Evolutionary conservation across 2,888 invertebrate species (phyloP).

Genomic region (Ptychoptera albimana): DNA sequence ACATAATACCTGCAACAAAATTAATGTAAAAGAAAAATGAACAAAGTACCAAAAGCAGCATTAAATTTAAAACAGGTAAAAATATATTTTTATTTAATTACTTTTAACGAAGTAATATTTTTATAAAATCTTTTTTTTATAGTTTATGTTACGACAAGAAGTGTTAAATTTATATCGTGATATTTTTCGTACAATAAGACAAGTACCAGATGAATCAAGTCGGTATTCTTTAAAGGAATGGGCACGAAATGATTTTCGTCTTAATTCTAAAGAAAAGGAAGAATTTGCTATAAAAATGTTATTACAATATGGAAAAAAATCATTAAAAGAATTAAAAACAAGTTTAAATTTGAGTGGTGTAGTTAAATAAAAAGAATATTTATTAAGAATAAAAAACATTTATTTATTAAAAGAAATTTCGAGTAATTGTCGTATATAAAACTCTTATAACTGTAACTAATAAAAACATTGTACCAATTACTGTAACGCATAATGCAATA

Average conservation of each 20-base stretch:
- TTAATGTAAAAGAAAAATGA: constrained; percentile 11
- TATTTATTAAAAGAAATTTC: too few species aligned
- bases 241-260: constrained; percentile 56
- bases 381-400: constrained; percentile 5
- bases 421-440: constrained; percentile 11
- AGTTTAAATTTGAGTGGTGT: constrained; percentile 42
- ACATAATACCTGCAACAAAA: too few species aligned
- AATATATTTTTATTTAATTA: background rate
- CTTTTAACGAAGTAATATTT: background rate
- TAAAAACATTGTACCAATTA: constrained; percentile 56
- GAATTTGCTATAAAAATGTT: constrained; percentile 56
- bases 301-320: constrained; percentile 51
- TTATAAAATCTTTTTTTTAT: constrained; percentile 19
- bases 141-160: constrained; percentile 69
- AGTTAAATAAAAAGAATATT: background rate
- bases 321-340: constrained; percentile 47
- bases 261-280: constrained; percentile 31
- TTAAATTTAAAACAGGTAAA: constrained; percentile 45
- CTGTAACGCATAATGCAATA: constrained; percentile 49
- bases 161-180: constrained; percentile 60
- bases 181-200: constrained; percentile 48
- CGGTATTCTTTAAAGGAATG: constrained; percentile 50
- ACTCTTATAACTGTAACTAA: constrained; percentile 47
- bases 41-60: constrained; percentile 32
- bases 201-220: constrained; percentile 46